A percentile compares a stretch with the other conserved stretches of the same genome.
These are phyloP conservation scores for Chiroxiphia lanceolata DNA, from an alignment of 2,797 vertebrate genomes.

Conservation along the genomic window DNA sequence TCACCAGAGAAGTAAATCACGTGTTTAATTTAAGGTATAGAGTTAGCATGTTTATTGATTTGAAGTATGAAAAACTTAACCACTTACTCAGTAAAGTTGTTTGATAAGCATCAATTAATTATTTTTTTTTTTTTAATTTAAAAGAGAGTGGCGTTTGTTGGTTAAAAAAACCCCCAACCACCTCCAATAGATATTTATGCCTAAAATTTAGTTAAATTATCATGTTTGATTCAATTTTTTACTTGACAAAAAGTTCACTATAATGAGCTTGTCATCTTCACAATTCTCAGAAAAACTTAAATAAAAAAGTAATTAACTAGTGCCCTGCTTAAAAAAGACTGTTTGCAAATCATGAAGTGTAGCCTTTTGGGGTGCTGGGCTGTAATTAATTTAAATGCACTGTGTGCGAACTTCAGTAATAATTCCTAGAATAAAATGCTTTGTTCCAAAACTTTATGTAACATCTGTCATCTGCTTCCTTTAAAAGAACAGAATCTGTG, in stretches of 20 bases:
- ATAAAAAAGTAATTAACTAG: background rate
- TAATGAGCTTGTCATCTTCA: background rate
- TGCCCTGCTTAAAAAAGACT: rapidly evolving
- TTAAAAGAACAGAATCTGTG: background rate
- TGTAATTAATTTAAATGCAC: background rate
- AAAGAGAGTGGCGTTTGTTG: background rate
- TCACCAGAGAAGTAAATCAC: background rate
- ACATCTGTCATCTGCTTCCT: background rate
- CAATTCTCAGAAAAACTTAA: background rate
- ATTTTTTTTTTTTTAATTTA: background rate
- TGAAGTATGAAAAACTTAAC: background rate
- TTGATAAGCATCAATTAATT: background rate
- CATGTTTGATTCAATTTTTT: background rate
- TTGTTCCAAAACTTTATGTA: constrained; percentile 37
- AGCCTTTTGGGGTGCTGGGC: background rate
- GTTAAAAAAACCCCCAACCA: background rate
- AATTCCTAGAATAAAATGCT: background rate
- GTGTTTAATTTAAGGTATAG: background rate
- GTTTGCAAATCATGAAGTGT: background rate
- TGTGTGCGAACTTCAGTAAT: background rate
- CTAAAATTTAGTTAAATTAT: background rate
- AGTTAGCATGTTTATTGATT: background rate
- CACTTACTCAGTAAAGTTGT: background rate
- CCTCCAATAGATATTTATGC: background rate
- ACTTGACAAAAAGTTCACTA: background rate